phyloP scores from a whole-genome alignment of 1,140 invertebrate genomes.

The Hycleus phaleratus region DNA sequence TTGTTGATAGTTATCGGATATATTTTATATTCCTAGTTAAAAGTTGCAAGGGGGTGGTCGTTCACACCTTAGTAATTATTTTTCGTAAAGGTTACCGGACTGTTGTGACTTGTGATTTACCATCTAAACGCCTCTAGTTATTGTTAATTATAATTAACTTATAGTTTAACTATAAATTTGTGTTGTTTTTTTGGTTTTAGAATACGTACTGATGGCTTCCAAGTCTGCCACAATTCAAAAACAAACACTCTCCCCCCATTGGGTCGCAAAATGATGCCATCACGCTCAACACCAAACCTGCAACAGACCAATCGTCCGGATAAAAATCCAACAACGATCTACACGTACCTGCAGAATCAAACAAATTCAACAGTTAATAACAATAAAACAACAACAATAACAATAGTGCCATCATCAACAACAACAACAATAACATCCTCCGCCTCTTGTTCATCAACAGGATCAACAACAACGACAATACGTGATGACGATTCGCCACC shows the following conservation, averaged over 20 bases:
- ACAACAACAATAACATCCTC: constrained; percentile 13
- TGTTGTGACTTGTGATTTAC: neutral
- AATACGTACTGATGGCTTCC: constrained; percentile 26
- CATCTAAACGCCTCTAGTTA: neutral
- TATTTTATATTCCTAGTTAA: constrained; percentile 3
- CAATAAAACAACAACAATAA: no score
- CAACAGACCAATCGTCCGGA: constrained; percentile 22
- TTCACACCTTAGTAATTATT: neutral
- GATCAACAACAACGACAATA: constrained; percentile 2
- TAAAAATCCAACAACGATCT: constrained; percentile 29
- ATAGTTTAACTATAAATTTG: neutral
- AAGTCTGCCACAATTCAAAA: neutral
- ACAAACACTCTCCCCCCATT: neutral
- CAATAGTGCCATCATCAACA: constrained; percentile 1
- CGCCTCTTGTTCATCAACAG: neutral
- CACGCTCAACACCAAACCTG: constrained; percentile 44
- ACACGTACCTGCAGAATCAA: constrained; percentile 39
- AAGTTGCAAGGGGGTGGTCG: neutral
- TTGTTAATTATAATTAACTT: no score
- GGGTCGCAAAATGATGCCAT: constrained; percentile 36
- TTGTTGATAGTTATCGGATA: constrained; percentile 9
- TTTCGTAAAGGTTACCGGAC: neutral
- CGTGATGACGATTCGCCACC: constrained; percentile 43
- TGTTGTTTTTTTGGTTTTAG: constrained; percentile 9
- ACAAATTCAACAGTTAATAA: constrained; percentile 14